Evolutionary conservation across 2,888 invertebrate genomes (phyloP), one percentile per base, ranked within the genome.

Genomic region (Dasypolia templi): DNA sequence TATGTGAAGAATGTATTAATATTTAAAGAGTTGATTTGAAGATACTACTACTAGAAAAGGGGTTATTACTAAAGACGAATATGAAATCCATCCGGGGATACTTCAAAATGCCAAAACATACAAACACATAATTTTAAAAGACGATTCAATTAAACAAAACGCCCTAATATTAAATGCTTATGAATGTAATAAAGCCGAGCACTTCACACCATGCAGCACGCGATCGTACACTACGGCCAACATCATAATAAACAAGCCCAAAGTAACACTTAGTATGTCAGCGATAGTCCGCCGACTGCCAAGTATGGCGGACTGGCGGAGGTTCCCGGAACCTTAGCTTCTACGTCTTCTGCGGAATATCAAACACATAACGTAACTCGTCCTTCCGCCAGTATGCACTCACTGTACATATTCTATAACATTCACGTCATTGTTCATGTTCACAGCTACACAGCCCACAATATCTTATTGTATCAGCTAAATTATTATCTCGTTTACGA

Each of bases 311-410:
- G 17, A 4, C 58, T 58, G 58, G 58, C 32, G 87, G 87, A 87
- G 75, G 91, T 94, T 95, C 95, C 91, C 89, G 92, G 95, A 95
- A 95, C 90, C 88, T 87, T 86, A 89, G 85, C 88, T 86, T 86
- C 86, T 81, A 82, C 88, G 84, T 87, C 88, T 87, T 85, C 87
- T 83, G 85, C 88, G 85, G 95, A 94, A 95, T 95, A 94, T 89
- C 89, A 95, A 95, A 86, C 90, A 90, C 86, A 89, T 91, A 91
- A 90, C 91, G 91, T 90, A 88, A 89, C 87, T 86, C 89, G 91
- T 92, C 92, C 94, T 94, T 93, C 92, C 91, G 91, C 85, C 88
- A 86, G 77, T 74, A 75, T 61, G 61, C 76, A 71, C 58, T 72
- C 59, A 81, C 74, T 72, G 83, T 81, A 76, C 64, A 66, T 85